Conservation (phyloP, 2,113 vertebrate species). For the Colius striatus region DNA sequence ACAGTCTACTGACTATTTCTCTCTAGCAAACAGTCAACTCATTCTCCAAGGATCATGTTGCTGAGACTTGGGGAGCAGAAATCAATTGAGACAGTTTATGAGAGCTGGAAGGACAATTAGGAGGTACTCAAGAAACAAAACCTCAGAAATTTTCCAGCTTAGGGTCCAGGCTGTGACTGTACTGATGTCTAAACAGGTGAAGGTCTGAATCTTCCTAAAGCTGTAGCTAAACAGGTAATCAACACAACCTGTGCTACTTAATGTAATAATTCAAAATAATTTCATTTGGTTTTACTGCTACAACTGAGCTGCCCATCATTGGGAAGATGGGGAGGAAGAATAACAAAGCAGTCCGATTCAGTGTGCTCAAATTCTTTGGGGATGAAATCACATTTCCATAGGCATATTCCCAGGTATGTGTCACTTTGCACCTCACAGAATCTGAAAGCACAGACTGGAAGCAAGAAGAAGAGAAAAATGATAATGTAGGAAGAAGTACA, state of each 20-base stretch:
- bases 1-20: background rate
- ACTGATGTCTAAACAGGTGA: background rate
- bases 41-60: background rate
- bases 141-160: background rate
- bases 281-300: background rate
- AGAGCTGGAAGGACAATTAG: background rate
- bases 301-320: background rate
- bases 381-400: background rate
- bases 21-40: background rate
- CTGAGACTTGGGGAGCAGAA: background rate
- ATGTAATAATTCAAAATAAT: background rate
- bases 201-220: background rate
- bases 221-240: background rate
- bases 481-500: background rate
- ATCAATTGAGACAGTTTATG: background rate
- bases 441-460: background rate
- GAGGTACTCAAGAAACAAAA: background rate
- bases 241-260: background rate
- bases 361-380: fast-evolving
- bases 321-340: background rate
- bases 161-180: background rate
- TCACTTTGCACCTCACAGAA: background rate
- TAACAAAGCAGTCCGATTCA: background rate
- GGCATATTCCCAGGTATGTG: background rate
- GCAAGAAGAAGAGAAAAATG: background rate